These are phyloP conservation scores for Diploscapter pachys DNA, from an alignment of 1,140 invertebrate genomes.

Conservation along the genomic window DNA sequence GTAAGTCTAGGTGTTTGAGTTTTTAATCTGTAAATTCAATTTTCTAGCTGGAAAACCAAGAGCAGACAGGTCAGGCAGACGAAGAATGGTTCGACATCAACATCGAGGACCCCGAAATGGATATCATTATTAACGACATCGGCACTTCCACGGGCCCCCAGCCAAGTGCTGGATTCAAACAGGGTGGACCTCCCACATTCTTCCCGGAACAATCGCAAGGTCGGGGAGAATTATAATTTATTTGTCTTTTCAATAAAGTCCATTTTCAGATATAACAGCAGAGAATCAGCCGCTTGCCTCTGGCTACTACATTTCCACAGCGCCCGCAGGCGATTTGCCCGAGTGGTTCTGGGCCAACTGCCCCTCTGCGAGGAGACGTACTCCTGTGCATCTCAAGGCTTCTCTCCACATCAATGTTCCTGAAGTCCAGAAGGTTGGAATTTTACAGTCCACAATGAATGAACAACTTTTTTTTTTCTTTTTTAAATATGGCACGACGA, in stretches of 20 bases:
- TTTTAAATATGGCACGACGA: too few relatives aligned
- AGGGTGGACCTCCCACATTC: not conserved
- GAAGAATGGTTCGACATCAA: slow-evolving; percentile 26
- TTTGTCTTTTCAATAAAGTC: too few relatives aligned
- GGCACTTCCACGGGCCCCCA: slow-evolving; percentile 7
- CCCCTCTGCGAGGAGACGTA: slow-evolving; percentile 37
- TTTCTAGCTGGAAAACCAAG: slow-evolving; percentile 15
- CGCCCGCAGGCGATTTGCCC: slow-evolving; percentile 86
- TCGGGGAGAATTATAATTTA: too few relatives aligned
- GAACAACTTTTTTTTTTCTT: too few relatives aligned
- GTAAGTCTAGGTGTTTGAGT: too few relatives aligned
- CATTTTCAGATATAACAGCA: slow-evolving; percentile 60
- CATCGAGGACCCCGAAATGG: slow-evolving; percentile 12
- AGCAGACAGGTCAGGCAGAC: slow-evolving; percentile 29
- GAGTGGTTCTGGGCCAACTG: slow-evolving; percentile 74
- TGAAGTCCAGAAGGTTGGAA: too few relatives aligned
- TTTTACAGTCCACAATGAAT: too few relatives aligned
- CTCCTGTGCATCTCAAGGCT: slow-evolving; percentile 65
- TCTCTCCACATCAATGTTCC: slow-evolving; percentile 82
- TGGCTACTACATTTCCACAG: slow-evolving; percentile 94
- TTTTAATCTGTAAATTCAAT: slow-evolving; percentile 2
- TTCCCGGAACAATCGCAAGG: too few relatives aligned
- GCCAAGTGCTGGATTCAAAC: not conserved
- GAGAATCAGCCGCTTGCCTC: slow-evolving; percentile 95
- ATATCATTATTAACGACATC: slow-evolving; percentile 17